Evolutionary conservation across 2,888 invertebrate genomes (phyloP), one percentile per base, ranked within the genome.

Genomic region (Sisyra terminalis): DNA sequence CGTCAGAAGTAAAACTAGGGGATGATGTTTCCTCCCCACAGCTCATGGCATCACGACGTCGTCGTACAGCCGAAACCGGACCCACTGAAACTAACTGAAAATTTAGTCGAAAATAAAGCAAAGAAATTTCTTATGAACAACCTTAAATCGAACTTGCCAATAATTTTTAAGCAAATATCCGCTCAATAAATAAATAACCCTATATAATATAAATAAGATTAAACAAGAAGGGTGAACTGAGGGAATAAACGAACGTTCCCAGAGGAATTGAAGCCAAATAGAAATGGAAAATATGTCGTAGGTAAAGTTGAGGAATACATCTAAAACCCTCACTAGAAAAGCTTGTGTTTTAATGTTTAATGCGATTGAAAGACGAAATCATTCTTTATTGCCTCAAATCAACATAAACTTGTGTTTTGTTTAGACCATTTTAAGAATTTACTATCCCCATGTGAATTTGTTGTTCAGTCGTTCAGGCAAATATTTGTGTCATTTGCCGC

Each of bases 1-100:
- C 10, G 16, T 37, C 11, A 5, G 14, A 15, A 2, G 10, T 7
- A 15, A 37, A 18, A 37, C 29, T 40, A 11, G 13, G 11, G 13
- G 40, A 16, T 14, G 40, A 10, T 30, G 40, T 30, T 4, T 31
- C 31, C 8, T 30, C 30, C 18, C 16, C n/a, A 37, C 16, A 37
- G 15, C 24, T 40, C 40, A 40, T 40, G 40, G 40, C 40, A 40
- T 40, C 37, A 37, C 37, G 37, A 37, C 4, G 6, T 37, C 18
- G 16, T 11, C 10, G 37, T 37, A 24, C 24, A 24, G 18, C 11
- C 14, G 18, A 16, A 37, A 17, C 11, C 18, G 37, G 37, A 18
- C 37, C 18, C 37, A 37, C 37, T 37, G 18, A 37, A 37, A 18
- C 37, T 39, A 16, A 39, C 9, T 34, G 7, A 7, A 34, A 34